Evolutionary conservation across 2,797 vertebrate genomes (phyloP).

Genomic region (Parauchenoglanis punctatus): DNA sequence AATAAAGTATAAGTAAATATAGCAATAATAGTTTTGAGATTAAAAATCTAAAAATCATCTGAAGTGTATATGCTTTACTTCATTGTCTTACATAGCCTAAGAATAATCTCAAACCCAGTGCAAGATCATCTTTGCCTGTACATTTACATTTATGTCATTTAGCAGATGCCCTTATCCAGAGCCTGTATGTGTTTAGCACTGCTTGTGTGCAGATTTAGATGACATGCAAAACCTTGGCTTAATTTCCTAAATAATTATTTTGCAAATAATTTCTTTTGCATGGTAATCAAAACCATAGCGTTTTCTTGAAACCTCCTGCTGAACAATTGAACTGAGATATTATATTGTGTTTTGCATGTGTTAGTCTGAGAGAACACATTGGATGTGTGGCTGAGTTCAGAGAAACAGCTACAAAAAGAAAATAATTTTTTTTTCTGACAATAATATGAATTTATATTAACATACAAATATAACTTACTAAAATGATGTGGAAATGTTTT

Average conservation of each 20-base stretch:
- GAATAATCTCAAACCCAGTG: not conserved
- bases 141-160: no score
- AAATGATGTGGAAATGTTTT: not conserved
- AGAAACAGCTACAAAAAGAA: no score
- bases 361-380: not conserved
- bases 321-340: not conserved
- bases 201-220: not conserved
- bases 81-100: not conserved
- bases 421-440: not conserved
- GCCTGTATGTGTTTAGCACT: not conserved
- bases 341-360: not conserved
- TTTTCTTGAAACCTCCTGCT: not conserved
- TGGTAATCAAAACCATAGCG: not conserved
- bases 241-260: not conserved
- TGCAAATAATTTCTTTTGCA: no score
- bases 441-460: not conserved
- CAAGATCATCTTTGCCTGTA: not conserved
- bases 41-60: not conserved
- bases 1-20: not conserved
- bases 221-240: not conserved
- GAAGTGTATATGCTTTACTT: not conserved
- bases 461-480: not conserved
- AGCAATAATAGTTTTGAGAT: not conserved
- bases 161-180: no score
- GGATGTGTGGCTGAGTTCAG: no score